phyloP scores from a whole-genome alignment of 1,140 invertebrate genomes.

The Neuroterus valhalla region DNA sequence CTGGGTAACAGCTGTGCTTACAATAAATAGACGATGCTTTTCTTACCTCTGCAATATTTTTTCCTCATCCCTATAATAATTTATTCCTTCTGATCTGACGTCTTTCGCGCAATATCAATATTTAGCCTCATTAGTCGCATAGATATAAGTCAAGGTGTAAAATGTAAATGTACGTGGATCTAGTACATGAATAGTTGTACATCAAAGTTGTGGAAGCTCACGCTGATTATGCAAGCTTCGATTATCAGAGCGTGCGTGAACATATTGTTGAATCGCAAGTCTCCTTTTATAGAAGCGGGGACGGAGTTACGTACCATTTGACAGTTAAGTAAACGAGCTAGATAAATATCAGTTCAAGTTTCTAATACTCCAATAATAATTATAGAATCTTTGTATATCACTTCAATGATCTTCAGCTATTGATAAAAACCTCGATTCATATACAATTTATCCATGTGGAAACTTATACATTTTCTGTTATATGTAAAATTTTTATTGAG shows the following conservation, averaged over 20 bases:
- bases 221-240: conserved; percentile 28
- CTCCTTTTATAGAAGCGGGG: conserved; percentile 12
- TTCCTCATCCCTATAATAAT: conserved; percentile 1
- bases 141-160: not conserved
- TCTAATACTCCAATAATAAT: no score
- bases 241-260: conserved; percentile 23
- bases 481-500: no score
- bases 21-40: conserved; percentile 45
- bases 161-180: not conserved
- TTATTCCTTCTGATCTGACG: conserved; percentile 22
- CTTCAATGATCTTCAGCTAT: no score
- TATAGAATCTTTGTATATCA: no score
- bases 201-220: not conserved
- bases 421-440: no score
- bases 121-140: conserved; percentile 1
- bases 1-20: conserved; percentile 51
- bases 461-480: no score
- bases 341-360: not conserved
- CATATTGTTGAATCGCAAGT: conserved; percentile 17
- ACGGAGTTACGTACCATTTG: conserved; percentile 12
- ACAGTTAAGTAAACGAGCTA: conserved; percentile 22
- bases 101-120: conserved; percentile 14
- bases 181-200: not conserved
- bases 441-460: no score
- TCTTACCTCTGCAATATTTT: conserved; percentile 37